Conservation (phyloP, 2,797 vertebrate species). For the Pampus argenteus region DNA sequence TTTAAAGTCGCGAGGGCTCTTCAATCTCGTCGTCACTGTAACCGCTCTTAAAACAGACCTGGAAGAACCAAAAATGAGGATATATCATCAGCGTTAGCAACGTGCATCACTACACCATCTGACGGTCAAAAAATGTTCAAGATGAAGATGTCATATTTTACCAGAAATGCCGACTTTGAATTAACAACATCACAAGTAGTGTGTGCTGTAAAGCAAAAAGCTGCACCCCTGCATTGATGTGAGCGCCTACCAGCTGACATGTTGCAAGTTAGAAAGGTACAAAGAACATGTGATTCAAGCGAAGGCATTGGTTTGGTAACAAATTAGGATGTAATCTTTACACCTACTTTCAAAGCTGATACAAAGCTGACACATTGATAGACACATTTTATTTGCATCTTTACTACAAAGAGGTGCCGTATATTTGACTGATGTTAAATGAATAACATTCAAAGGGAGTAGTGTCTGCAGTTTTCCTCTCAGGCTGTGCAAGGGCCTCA, state of each 20-base stretch:
- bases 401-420: not conserved
- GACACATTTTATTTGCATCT: not conserved
- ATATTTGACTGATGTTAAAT: not conserved
- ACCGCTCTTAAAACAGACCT: constrained; percentile 91
- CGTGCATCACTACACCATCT: not conserved
- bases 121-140: not conserved
- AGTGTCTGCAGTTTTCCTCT: not conserved
- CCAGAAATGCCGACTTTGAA: not conserved
- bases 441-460: not conserved
- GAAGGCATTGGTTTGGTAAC: not conserved
- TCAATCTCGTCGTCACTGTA: constrained; percentile 87
- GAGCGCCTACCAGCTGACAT: not conserved
- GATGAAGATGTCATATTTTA: constrained; percentile 2
- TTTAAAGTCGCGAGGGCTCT: constrained; percentile 88
- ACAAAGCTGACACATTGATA: not conserved
- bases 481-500: not conserved
- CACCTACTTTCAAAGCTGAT: not conserved
- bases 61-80: constrained; percentile 58
- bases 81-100: constrained; percentile 27
- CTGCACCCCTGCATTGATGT: not conserved
- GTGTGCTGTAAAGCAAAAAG: not conserved
- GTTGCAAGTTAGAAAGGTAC: not conserved
- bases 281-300: not conserved
- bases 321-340: not conserved
- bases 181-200: not conserved